Percentiles rank a stretch among this genome's conserved stretches.
These are phyloP conservation scores for Myopa tessellatipennis DNA, from an alignment of 2,888 invertebrate genomes.

Conservation along the genomic window DNA sequence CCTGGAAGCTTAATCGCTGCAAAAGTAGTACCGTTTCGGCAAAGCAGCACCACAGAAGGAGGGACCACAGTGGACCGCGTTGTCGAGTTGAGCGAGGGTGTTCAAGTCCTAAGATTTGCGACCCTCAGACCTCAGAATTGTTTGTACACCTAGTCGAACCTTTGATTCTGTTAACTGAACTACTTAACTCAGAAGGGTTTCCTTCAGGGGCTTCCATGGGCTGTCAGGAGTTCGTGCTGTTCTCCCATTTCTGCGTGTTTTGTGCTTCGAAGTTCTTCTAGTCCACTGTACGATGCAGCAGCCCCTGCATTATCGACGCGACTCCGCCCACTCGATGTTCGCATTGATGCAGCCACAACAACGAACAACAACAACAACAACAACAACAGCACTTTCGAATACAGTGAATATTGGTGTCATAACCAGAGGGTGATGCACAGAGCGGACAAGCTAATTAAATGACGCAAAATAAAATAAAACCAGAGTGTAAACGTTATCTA, in stretches of 20 bases:
- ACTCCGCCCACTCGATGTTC: conserved; percentile 38
- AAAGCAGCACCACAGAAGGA: not conserved
- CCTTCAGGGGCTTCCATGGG: too few relatives aligned
- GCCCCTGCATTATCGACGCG: conserved; percentile 22
- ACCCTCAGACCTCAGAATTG: too few relatives aligned
- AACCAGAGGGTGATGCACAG: conserved; percentile 17
- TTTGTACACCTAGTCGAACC: too few relatives aligned
- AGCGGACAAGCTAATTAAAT: conserved; percentile 36
- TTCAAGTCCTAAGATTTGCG: too few relatives aligned
- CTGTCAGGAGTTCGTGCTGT: too few relatives aligned
- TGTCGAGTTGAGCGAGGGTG: not conserved
- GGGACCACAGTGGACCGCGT: not conserved
- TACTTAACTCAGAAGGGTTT: too few relatives aligned
- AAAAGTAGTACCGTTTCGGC: not conserved
- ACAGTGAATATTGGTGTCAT: not conserved
- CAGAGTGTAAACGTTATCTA: not conserved
- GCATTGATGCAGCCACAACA: conserved; percentile 27
- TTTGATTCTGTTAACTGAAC: too few relatives aligned
- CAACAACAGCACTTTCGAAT: not conserved
- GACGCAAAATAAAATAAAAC: conserved; percentile 10
- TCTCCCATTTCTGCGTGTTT: too few relatives aligned
- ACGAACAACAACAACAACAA: conserved; percentile 1
- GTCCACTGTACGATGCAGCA: not conserved
- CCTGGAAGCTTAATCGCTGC: not conserved
- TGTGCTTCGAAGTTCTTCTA: not conserved